Base-by-base conservation (phyloP, 2,888 invertebrate species). In the Strigamia crassipes region DNA sequence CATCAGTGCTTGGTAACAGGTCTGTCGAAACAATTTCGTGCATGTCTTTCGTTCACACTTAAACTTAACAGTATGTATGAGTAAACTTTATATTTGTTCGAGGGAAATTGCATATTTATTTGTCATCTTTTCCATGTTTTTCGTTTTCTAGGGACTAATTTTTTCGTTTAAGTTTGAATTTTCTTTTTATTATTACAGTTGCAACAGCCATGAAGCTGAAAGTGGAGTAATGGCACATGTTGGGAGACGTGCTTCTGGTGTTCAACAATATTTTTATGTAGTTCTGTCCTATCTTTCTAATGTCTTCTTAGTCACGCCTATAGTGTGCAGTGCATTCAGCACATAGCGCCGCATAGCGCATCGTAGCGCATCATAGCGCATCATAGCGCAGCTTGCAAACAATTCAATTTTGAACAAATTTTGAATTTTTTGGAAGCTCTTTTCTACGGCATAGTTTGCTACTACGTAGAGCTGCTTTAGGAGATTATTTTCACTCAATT, bases 1-100 rank as follows among this genome's bases (percentile, higher is more conserved):
- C 21, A 61, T 18, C 61, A 61, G 61, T 61, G 61, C 61, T 61
- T 61, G 21, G 61, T 61, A 61, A 23, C 61, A 61, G 61, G 61
- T 61, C 61, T 61, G 61, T 61, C 18, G 18, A 61, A 61, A 23
- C 61, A 61, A 61, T 61, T 23, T 61, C 18, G 61, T 61, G 61
- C 61, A 61, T 61, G 61, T 61, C 23, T 61, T 61, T 61, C 8
- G 23, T 21, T 18, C 4, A 23, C 21, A 61, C n/a, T 56, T 18
- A 27, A 27, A 27, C 27, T 23, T 21, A 61, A 61, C n/a, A n/a
- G 61, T 18, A 61, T 23, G 61, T 61, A 18, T 61, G 18, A 23
- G 61, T 61, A 61, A 10, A 18, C 23, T 61, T 15, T 56, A 56
- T 10, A 21, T 23, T 23, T 61, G 10, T 18, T 18, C 21, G 18